Base-by-base conservation (phyloP, 1,140 invertebrate genomes). In the Anastrepha ludens region DNA sequence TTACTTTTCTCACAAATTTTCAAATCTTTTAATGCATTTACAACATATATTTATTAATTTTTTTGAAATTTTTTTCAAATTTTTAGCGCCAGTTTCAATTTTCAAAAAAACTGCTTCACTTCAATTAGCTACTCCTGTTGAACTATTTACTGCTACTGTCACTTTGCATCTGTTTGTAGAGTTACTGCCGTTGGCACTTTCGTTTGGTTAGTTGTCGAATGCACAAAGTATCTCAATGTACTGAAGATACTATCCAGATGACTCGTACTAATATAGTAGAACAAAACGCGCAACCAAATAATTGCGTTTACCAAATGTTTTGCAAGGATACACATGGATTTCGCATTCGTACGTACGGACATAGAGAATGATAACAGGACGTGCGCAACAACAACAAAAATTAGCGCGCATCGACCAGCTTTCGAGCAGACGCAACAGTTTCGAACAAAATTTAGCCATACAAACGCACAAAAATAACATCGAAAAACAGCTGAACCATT, bases 201-300 rank as follows among this genome's bases (percentile, higher is more conserved):
- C 59, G 29, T 86, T 86, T 60, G 85, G 5, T 86, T 62, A 86
- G 86, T 87, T 87, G 86, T 87, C 47, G 59, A 62, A 60, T 65
- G 58, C 64, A 67, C 62, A 67, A 87, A 87, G 64, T 87, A 87
- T 87, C 86, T 87, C 86, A 87, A 67, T 67, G 64, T 87, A 87
- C 86, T 87, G 86, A 87, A 87, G 86, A 87, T 67, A 87, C 60
- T 87, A 55, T 87, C 29, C 86, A 87, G 86, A 87, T 87, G 86
- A 87, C 86, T 87, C 86, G 29, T 67, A 41, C 64, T 87, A 87
- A 87, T 87, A 87, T 87, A 87, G 86, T 29, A 70, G 59, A 87
- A 87, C 74, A 81, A 81, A 81, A 81, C 74, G 44, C 74, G 74
- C 74, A 81, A 81, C 86, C 62, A 87, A 62, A 65, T 87, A 87